phyloP scores from a whole-genome alignment of 1,140 invertebrate species.

The Drosophila bocki region DNA sequence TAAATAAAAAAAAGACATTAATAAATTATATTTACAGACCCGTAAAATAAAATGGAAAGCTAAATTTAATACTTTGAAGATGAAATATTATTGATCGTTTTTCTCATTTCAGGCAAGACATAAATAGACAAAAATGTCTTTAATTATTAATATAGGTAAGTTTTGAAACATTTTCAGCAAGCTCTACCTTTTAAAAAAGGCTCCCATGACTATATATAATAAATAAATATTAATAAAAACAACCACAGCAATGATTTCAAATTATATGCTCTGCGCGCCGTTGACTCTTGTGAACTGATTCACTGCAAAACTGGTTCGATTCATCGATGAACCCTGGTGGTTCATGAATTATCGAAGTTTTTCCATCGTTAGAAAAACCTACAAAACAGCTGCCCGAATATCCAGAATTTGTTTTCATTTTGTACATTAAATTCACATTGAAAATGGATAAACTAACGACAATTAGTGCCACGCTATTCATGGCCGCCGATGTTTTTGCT shows the following conservation, averaged over 20 bases:
- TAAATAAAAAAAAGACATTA: no score
- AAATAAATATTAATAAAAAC: background rate
- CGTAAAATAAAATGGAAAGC: no score
- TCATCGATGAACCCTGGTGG: background rate
- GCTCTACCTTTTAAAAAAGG: background rate
- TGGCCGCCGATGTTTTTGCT: constrained; percentile 96
- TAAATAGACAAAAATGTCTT: no score
- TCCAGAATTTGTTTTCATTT: background rate
- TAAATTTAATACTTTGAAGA: no score
- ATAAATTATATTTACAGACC: no score
- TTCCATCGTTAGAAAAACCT: constrained; percentile 5
- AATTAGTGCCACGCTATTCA: constrained; percentile 96
- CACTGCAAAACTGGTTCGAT: background rate
- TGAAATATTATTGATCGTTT: no score
- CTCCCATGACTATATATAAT: background rate
- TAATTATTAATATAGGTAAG: background rate
- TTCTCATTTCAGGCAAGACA: no score
- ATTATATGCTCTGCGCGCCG: background rate
- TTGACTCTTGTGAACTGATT: background rate
- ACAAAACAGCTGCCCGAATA: constrained; percentile 9
- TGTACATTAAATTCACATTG: background rate
- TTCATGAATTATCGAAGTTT: background rate
- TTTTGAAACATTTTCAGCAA: no score
- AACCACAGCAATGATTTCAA: background rate
- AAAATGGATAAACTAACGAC: constrained; percentile 95